phyloP scores from a whole-genome alignment of 2,888 invertebrate species.

The Drosophila fungiperda region DNA sequence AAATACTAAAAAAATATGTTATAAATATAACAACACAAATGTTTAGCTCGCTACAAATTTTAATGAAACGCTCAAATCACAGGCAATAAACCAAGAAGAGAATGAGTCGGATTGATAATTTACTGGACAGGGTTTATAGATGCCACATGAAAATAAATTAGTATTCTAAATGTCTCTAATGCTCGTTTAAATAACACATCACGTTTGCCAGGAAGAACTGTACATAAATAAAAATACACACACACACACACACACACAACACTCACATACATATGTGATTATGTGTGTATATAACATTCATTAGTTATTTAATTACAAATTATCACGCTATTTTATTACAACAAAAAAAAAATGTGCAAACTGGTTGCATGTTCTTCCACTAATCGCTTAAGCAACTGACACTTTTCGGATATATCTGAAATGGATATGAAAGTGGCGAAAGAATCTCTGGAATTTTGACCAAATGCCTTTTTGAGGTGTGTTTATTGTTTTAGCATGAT shows the following conservation, averaged over 20 bases:
- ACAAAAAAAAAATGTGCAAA: not conserved
- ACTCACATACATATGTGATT: not conserved
- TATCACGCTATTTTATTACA: conserved; percentile 10
- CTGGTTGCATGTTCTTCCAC: not conserved
- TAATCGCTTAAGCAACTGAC: conserved; percentile 4
- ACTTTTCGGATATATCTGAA: not conserved
- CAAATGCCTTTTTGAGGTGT: conserved; percentile 21
- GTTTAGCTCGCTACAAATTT: conserved; percentile 6
- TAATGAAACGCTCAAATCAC: conserved; percentile 46
- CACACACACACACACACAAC: conserved; percentile 2
- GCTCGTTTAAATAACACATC: conserved; percentile 28
- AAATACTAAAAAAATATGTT: conserved; percentile 18
- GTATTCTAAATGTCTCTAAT: conserved; percentile 26
- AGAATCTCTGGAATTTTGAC: conserved; percentile 10
- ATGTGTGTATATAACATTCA: not conserved
- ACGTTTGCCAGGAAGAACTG: conserved; percentile 13
- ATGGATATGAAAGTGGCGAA: not conserved
- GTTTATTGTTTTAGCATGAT: conserved; percentile 21
- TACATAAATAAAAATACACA: not conserved
- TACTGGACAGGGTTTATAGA: conserved; percentile 9
- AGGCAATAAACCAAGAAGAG: conserved; percentile 23
- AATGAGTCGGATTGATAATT: conserved; percentile 17
- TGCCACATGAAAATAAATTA: conserved; percentile 17
- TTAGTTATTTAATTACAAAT: conserved; percentile 12
- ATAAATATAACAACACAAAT: conserved; percentile 31